phyloP scores from a whole-genome alignment of 2,888 invertebrate species.

The Oscheius myriophilus region DNA sequence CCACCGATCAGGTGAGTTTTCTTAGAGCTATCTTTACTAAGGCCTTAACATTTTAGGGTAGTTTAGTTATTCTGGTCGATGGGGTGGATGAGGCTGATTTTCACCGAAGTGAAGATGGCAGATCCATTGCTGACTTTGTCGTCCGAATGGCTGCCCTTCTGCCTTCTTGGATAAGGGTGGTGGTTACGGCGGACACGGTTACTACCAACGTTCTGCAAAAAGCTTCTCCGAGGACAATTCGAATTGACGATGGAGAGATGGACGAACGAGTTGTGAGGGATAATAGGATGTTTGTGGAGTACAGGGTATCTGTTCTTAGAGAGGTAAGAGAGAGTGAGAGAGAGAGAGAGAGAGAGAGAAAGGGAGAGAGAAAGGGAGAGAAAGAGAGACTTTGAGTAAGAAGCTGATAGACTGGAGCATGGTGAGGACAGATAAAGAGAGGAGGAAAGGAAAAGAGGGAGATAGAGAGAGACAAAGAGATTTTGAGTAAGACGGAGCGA shows the following conservation, averaged over 20 bases:
- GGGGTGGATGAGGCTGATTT: conserved; percentile 95
- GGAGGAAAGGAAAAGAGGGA: too few species aligned
- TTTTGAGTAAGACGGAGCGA: too few species aligned
- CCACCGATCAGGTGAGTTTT: conserved; percentile 28
- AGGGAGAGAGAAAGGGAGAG: too few species aligned
- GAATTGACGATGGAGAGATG: conserved; percentile 54
- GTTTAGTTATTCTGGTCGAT: conserved; percentile 81
- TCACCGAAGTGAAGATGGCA: conserved; percentile 91
- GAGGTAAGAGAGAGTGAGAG: conserved; percentile 8
- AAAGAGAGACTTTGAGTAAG: too few species aligned
- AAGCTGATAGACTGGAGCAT: too few species aligned
- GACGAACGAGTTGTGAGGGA: conserved; percentile 64
- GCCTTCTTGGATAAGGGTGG: conserved; percentile 32
- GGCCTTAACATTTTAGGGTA: conserved; percentile 22
- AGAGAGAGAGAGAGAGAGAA: too few species aligned
- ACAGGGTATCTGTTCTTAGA: conserved; percentile 33
- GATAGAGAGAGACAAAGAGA: too few species aligned
- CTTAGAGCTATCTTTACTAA: background rate
- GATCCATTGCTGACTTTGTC: conserved; percentile 81
- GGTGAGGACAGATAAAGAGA: too few species aligned
- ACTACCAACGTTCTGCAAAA: background rate
- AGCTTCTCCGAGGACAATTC: conserved; percentile 8
- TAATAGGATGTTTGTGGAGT: conserved; percentile 50
- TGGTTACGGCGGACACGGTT: conserved; percentile 24
- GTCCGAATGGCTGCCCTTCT: conserved; percentile 16